phyloP scores from a whole-genome alignment of 2,888 invertebrate species.

The Lymantria monacha region DNA sequence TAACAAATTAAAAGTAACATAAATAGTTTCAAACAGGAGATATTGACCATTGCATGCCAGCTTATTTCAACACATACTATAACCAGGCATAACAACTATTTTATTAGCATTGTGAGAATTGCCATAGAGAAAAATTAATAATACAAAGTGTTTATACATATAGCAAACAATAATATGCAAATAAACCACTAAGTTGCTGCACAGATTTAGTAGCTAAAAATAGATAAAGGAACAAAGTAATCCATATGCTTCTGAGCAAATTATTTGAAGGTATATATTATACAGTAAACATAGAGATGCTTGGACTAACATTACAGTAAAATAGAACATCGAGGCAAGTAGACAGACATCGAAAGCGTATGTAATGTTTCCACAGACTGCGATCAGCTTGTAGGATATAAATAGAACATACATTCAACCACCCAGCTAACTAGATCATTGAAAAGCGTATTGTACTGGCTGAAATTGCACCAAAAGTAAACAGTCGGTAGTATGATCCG shows the following conservation, averaged over 20 bases:
- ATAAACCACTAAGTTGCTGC: not conserved
- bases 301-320: slow-evolving; percentile 9
- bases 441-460: slow-evolving; percentile 35
- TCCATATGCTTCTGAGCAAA: slow-evolving; percentile 6
- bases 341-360: slow-evolving; percentile 33
- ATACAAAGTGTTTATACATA: not conserved
- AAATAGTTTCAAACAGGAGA: too few relatives aligned
- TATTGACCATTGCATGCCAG: not conserved
- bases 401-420: slow-evolving; percentile 65
- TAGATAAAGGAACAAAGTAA: slow-evolving; percentile 15
- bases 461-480: slow-evolving; percentile 43
- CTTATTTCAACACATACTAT: too few relatives aligned
- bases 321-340: slow-evolving; percentile 17
- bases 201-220: slow-evolving; percentile 21
- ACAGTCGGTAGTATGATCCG: slow-evolving; percentile 39
- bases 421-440: slow-evolving; percentile 55
- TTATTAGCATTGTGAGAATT: too few relatives aligned
- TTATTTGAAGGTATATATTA: slow-evolving; percentile 10
- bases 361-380: slow-evolving; percentile 36
- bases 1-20: too few relatives aligned
- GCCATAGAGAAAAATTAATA: too few relatives aligned
- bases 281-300: slow-evolving; percentile 10
- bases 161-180: slow-evolving; percentile 1
- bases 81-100: too few relatives aligned
- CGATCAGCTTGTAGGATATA: slow-evolving; percentile 64